Evolutionary conservation across 2,888 invertebrate genomes (phyloP).

Genomic region (Pterostichus madidus): DNA sequence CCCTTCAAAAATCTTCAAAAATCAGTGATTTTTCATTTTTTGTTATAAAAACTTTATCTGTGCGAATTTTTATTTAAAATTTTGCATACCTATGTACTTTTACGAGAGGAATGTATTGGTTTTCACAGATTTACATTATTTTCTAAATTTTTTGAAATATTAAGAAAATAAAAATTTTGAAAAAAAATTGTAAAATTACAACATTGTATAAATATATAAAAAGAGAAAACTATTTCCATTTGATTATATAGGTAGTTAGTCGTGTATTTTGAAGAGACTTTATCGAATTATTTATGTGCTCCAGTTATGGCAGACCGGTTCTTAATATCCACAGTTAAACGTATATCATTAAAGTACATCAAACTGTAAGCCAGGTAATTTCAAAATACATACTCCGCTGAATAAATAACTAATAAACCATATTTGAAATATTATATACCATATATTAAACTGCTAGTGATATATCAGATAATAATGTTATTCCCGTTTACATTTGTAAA

Average conservation of each 20-base stretch:
- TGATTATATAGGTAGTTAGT: too few relatives aligned
- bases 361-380: constrained; percentile 51
- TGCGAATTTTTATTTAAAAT: too few relatives aligned
- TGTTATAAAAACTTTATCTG: too few relatives aligned
- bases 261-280: background rate
- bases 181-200: too few relatives aligned
- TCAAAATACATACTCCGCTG: constrained; percentile 40
- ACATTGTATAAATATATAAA: background rate
- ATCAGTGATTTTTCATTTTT: too few relatives aligned
- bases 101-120: too few relatives aligned
- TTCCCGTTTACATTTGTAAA: constrained; percentile 65
- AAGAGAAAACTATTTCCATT: background rate
- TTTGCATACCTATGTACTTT: too few relatives aligned
- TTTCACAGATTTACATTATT: too few relatives aligned
- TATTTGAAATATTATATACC: constrained; percentile 65
- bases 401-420: constrained; percentile 60
- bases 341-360: constrained; percentile 43
- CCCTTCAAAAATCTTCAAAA: too few relatives aligned
- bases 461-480: constrained; percentile 66
- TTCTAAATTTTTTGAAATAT: too few relatives aligned
- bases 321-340: constrained; percentile 20
- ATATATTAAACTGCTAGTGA: constrained; percentile 58
- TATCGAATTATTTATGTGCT: constrained; percentile 26
- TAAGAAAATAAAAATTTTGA: too few relatives aligned
- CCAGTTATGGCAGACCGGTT: constrained; percentile 18